These are phyloP conservation scores for Falco novaeseelandiae DNA, from an alignment of 2,797 vertebrate species.

Conservation along the genomic window DNA sequence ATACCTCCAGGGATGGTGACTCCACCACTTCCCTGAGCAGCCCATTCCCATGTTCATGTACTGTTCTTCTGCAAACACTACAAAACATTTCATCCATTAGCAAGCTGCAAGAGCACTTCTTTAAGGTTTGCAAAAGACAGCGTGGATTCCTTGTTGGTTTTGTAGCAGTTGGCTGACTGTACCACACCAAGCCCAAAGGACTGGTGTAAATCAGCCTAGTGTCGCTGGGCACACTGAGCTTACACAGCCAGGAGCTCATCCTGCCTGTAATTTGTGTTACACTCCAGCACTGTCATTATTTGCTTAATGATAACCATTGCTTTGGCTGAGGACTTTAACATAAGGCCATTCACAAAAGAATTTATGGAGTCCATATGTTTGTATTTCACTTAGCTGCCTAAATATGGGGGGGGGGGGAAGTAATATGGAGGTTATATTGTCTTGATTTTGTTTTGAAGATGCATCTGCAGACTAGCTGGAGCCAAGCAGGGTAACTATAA, in stretches of 20 bases:
- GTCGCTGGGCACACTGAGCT: background rate
- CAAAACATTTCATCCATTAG: background rate
- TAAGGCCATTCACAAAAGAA: background rate
- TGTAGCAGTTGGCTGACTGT: background rate
- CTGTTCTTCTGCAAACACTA: background rate
- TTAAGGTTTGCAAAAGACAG: background rate
- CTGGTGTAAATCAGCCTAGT: background rate
- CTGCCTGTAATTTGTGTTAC: background rate
- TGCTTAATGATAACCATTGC: constrained; percentile 35
- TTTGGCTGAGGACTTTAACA: constrained; percentile 10
- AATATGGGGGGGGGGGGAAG: background rate
- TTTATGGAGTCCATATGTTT: constrained; percentile 45
- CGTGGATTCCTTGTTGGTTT: background rate
- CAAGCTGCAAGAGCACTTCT: background rate
- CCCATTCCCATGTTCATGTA: background rate
- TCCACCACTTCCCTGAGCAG: background rate
- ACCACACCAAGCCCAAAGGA: background rate
- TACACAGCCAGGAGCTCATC: background rate
- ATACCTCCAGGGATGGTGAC: background rate
- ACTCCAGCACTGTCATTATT: background rate
- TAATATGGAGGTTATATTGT: background rate
- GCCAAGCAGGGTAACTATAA: constrained; percentile 37
- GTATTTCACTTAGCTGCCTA: constrained; percentile 22
- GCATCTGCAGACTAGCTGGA: constrained; percentile 43
- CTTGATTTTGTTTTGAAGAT: constrained; percentile 24